A percentile compares a stretch with the other conserved stretches of the same genome.
Conservation (phyloP, 2,113 vertebrate species). For the Pomatorhinus ruficollis region DNA sequence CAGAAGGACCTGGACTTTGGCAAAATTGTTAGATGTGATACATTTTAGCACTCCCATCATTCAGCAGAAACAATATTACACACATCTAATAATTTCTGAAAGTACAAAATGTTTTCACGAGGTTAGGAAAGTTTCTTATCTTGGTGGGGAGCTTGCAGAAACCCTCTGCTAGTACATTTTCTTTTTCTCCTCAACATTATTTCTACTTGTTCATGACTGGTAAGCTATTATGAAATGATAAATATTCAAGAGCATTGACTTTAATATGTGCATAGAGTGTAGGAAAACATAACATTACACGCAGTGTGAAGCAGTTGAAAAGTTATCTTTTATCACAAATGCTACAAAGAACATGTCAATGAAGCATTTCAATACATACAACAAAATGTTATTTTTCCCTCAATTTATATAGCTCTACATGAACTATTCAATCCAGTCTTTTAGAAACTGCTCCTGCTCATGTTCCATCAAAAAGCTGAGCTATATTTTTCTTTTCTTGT, state of each 20-base stretch:
- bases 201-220: neutral
- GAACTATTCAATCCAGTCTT: neutral
- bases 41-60: neutral
- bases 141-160: neutral
- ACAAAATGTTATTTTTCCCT: neutral
- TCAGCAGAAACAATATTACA: neutral
- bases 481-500: neutral
- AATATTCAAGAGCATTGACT: neutral
- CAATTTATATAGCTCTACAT: neutral
- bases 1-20: neutral
- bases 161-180: neutral
- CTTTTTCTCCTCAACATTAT: neutral
- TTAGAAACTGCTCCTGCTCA: neutral
- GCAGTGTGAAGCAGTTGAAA: neutral
- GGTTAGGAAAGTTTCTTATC: neutral
- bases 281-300: neutral
- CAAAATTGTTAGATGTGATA: neutral
- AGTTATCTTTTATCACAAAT: neutral
- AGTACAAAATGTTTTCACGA: neutral
- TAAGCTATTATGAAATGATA: neutral
- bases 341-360: neutral
- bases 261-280: neutral
- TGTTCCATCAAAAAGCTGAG: neutral
- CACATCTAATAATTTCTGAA: neutral
- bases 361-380: neutral